Evolutionary conservation across 2,797 vertebrate genomes (phyloP).

Genomic region (Neosilurus hyrtlii): DNA sequence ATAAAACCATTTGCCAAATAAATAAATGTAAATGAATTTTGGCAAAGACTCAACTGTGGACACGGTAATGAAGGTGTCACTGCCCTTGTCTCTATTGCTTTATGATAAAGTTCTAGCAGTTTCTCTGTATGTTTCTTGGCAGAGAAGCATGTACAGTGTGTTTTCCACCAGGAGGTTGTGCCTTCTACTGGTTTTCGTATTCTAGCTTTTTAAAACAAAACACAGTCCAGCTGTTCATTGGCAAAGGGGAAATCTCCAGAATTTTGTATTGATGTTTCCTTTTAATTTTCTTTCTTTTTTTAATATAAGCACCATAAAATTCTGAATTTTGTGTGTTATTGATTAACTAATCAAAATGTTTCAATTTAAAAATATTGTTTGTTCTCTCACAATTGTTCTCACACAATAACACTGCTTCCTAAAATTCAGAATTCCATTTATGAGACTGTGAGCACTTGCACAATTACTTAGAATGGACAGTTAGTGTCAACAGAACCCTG

Average conservation of each 20-base stretch:
- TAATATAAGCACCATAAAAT: constrained; percentile 39
- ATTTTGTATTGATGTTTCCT: constrained; percentile 18
- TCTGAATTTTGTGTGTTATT: constrained; percentile 26
- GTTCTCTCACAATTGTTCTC: neutral
- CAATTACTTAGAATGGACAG: neutral
- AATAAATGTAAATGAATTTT: neutral
- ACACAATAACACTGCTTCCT: constrained; percentile 26
- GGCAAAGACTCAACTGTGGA: constrained; percentile 14
- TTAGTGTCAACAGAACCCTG: constrained; percentile 39
- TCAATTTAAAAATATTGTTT: neutral
- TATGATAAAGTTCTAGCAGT: constrained; percentile 23
- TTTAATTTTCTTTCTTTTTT: constrained; percentile 15
- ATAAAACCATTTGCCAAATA: neutral
- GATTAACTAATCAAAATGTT: neutral
- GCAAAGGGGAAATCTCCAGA: constrained; percentile 41
- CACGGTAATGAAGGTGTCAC: constrained; percentile 4
- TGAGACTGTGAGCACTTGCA: constrained; percentile 15
- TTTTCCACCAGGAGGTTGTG: constrained; percentile 66
- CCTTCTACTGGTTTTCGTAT: constrained; percentile 62
- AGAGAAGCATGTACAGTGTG: constrained; percentile 65
- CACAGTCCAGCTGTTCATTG: constrained; percentile 35
- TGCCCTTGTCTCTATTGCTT: constrained; percentile 38
- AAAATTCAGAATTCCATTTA: constrained; percentile 20
- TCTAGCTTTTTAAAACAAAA: constrained; percentile 30
- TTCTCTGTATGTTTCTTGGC: constrained; percentile 58